These are phyloP conservation scores for Scytalopus superciliaris DNA, from an alignment of 2,113 vertebrate species.

Conservation along the genomic window DNA sequence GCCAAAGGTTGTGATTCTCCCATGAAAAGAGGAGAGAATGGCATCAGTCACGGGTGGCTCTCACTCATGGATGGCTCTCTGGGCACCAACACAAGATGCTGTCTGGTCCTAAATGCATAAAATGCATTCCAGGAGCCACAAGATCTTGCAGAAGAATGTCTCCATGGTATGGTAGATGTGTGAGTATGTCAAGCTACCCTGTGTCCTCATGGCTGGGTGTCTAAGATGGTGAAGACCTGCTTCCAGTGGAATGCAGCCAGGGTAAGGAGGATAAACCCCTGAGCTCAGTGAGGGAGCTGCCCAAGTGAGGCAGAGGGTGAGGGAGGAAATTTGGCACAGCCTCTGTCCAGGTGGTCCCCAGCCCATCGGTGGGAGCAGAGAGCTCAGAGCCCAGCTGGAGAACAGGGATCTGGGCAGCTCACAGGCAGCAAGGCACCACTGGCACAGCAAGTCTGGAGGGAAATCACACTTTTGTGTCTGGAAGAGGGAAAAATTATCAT, in stretches of 20 bases:
- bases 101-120: background rate
- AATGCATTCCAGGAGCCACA: background rate
- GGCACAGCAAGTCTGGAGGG: background rate
- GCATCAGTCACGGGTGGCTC: rapidly evolving
- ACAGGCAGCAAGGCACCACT: rapidly evolving
- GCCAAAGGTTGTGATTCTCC: background rate
- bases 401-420: background rate
- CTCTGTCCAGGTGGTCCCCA: background rate
- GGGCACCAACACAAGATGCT: background rate
- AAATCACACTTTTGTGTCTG: background rate
- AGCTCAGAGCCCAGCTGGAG: background rate
- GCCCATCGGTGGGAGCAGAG: rapidly evolving
- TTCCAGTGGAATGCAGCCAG: background rate
- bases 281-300: background rate
- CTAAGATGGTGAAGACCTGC: rapidly evolving
- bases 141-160: background rate
- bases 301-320: background rate
- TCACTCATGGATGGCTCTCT: too few relatives aligned
- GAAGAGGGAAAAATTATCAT: background rate
- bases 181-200: background rate
- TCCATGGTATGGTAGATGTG: too few relatives aligned
- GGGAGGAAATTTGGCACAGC: background rate
- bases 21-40: rapidly evolving
- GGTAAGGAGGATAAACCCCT: background rate
- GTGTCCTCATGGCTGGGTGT: background rate